Conservation (phyloP, 2,888 invertebrate species). For the Subacronicta megacephala region DNA sequence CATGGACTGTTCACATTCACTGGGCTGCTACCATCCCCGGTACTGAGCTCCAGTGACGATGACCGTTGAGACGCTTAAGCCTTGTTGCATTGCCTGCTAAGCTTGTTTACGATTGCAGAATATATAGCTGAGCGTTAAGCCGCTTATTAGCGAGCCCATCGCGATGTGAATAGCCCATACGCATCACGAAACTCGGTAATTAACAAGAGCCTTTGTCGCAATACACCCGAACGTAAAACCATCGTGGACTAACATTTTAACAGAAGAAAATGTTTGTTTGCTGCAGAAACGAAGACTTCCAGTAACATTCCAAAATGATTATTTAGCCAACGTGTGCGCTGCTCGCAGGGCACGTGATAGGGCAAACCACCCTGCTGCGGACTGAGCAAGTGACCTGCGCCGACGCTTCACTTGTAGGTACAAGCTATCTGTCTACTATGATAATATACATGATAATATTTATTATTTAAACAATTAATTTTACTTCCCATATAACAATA, state of each 20-base stretch:
- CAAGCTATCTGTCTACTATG: conserved; percentile 54
- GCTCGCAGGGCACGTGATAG: conserved; percentile 59
- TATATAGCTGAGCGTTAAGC: conserved; percentile 47
- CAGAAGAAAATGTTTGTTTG: conserved; percentile 82
- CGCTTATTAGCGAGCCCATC: conserved; percentile 46
- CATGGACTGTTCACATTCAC: conserved; percentile 52
- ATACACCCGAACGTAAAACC: conserved; percentile 41
- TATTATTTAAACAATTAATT: conserved; percentile 69
- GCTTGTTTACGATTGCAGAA: conserved; percentile 48
- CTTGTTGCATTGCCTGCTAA: conserved; percentile 49
- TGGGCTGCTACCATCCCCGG: conserved; percentile 32
- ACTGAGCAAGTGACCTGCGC: conserved; percentile 52
- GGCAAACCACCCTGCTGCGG: conserved; percentile 55
- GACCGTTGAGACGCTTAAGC: conserved; percentile 45
- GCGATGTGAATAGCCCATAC: conserved; percentile 51
- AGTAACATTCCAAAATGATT: conserved; percentile 88
- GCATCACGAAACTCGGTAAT: conserved; percentile 38
- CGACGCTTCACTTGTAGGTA: conserved; percentile 54
- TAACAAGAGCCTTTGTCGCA: conserved; percentile 51
- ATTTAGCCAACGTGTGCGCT: conserved; percentile 68
- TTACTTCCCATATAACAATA: conserved; percentile 73
- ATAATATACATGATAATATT: conserved; percentile 68
- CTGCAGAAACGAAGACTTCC: conserved; percentile 86
- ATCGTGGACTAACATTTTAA: conserved; percentile 77
- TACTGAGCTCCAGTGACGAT: conserved; percentile 34